Conservation (phyloP, 2,797 vertebrate genomes). For the Poecilia gillii region DNA sequence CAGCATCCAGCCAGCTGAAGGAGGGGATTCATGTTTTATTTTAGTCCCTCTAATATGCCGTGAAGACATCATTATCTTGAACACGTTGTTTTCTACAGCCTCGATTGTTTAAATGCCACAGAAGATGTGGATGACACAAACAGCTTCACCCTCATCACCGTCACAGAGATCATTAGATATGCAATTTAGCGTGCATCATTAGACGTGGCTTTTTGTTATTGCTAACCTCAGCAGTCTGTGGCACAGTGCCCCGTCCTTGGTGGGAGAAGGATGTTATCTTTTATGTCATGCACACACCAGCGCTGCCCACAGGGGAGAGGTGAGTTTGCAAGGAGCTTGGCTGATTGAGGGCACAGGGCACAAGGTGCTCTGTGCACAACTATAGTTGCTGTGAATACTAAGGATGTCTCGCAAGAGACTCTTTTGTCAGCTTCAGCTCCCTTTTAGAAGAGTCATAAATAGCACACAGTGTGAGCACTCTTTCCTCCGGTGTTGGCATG, state of each 20-base stretch:
- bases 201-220: conserved; percentile 57
- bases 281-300: conserved; percentile 72
- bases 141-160: conserved; percentile 50
- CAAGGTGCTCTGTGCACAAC: conserved; percentile 30
- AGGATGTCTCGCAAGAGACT: conserved; percentile 54
- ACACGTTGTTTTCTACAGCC: conserved; percentile 45
- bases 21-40: conserved; percentile 70
- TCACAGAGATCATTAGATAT: conserved; percentile 58
- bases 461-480: conserved; percentile 38
- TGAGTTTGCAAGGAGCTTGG: conserved; percentile 68
- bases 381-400: conserved; percentile 57
- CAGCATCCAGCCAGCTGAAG: conserved; percentile 70
- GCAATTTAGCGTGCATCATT: conserved; percentile 52
- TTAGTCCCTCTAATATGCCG: conserved; percentile 70
- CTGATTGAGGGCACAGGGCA: conserved; percentile 68
- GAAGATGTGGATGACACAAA: conserved; percentile 46
- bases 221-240: conserved; percentile 57
- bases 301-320: conserved; percentile 66
- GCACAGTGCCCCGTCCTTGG: conserved; percentile 43
- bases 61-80: conserved; percentile 73
- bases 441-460: conserved; percentile 47
- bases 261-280: conserved; percentile 67
- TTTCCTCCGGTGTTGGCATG: conserved; percentile 27
- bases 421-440: conserved; percentile 58
- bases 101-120: conserved; percentile 58